phyloP scores from a whole-genome alignment of 2,797 vertebrate species.

The Pteropus rufus region DNA sequence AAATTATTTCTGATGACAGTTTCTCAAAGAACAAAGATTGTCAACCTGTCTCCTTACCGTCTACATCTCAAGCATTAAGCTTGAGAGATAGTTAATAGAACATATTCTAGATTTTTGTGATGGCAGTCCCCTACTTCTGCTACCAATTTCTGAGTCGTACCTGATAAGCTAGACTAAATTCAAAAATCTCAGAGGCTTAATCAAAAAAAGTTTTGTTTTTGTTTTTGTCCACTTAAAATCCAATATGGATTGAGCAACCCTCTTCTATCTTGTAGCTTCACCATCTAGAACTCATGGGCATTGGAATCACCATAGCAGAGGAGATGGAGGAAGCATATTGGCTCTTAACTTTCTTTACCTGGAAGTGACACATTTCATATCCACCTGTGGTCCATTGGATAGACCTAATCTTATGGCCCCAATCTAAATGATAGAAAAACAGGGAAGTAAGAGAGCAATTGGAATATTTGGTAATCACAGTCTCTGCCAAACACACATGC shows the following conservation, averaged over 20 bases:
- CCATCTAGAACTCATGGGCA: neutral
- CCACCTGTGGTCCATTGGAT: neutral
- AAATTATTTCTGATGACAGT: neutral
- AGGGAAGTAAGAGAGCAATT: neutral
- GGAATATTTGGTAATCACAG: neutral
- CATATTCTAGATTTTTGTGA: neutral
- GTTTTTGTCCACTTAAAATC: neutral
- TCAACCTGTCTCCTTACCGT: neutral
- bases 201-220: neutral
- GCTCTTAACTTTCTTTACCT: neutral
- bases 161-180: neutral
- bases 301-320: neutral
- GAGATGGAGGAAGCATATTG: neutral
- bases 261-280: neutral
- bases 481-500: neutral
- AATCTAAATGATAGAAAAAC: neutral
- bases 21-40: neutral
- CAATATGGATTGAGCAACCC: neutral
- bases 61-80: neutral
- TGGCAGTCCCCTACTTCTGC: neutral
- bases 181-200: neutral
- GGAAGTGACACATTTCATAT: neutral
- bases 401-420: neutral
- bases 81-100: neutral
- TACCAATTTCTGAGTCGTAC: neutral